Conservation (phyloP, 2,797 vertebrate genomes). For the Alfaro cultratus region DNA sequence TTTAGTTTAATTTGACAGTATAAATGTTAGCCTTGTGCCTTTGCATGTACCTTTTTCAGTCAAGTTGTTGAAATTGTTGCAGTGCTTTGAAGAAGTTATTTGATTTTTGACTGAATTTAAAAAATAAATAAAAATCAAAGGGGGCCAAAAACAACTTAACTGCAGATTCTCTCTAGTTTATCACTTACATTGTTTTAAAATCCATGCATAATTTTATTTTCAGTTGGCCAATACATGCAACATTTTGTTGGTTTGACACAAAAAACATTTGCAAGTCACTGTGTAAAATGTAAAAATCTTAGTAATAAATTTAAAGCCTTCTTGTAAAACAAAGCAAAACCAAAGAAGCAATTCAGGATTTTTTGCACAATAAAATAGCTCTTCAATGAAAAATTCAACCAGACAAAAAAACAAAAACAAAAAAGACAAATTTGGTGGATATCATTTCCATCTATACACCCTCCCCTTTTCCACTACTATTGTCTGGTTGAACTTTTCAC, state of each 20-base stretch:
- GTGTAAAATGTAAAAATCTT: background rate
- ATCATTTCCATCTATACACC: slow-evolving; percentile 4
- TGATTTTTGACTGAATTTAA: too few species aligned
- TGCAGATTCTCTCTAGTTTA: too few species aligned
- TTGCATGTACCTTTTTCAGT: too few species aligned
- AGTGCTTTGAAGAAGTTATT: too few species aligned
- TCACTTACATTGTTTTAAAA: background rate
- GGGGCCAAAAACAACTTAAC: too few species aligned
- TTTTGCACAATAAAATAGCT: slow-evolving; percentile 30
- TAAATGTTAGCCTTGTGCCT: too few species aligned
- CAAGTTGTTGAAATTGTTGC: too few species aligned
- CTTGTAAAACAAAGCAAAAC: slow-evolving; percentile 12
- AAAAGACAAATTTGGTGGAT: background rate
- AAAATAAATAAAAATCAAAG: too few species aligned
- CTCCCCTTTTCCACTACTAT: slow-evolving; percentile 51
- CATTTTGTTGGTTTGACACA: background rate
- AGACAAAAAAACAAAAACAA: slow-evolving; percentile 45
- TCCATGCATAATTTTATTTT: background rate
- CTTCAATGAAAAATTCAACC: slow-evolving; percentile 71
- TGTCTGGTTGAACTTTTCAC: slow-evolving; percentile 80
- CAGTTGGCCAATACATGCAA: background rate
- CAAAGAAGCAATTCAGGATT: slow-evolving; percentile 34
- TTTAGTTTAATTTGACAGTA: too few species aligned
- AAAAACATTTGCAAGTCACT: slow-evolving; percentile 8
- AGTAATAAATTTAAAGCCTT: background rate